phyloP scores from a whole-genome alignment of 2,113 vertebrate genomes.

The Cebidichthys violaceus region DNA sequence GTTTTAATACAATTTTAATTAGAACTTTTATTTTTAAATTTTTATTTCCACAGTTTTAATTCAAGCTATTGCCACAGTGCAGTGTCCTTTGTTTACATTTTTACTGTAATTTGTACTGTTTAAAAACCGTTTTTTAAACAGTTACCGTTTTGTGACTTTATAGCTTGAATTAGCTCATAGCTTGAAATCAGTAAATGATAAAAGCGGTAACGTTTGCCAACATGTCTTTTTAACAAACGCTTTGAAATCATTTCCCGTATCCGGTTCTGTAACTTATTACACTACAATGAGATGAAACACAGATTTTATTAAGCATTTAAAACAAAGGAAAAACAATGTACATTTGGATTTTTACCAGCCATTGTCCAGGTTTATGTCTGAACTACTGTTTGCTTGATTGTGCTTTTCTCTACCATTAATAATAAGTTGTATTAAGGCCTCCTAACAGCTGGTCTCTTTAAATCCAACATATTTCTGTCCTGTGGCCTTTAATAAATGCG shows the following conservation, averaged over 20 bases:
- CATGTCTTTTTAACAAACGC: background rate
- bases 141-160: background rate
- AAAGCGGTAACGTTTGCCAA: background rate
- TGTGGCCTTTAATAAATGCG: constrained; percentile 25
- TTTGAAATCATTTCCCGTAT: background rate
- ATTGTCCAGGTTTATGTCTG: background rate
- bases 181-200: background rate
- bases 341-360: background rate
- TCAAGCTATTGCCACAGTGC: background rate
- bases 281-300: background rate
- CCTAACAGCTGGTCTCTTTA: background rate
- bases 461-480: background rate
- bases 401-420: background rate
- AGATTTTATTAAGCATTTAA: background rate
- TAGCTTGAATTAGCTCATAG: background rate
- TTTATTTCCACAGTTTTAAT: background rate
- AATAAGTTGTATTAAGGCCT: background rate
- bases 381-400: background rate
- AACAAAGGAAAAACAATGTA: background rate
- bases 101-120: background rate
- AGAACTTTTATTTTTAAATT: background rate
- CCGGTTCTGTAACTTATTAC: background rate
- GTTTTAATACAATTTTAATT: background rate
- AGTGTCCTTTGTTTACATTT: background rate
- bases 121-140: too few species aligned